Percentiles rank a stretch among this genome's conserved stretches.
These are phyloP conservation scores for Hormaphis cornu DNA, from an alignment of 1,140 invertebrate species.

Conservation along the genomic window DNA sequence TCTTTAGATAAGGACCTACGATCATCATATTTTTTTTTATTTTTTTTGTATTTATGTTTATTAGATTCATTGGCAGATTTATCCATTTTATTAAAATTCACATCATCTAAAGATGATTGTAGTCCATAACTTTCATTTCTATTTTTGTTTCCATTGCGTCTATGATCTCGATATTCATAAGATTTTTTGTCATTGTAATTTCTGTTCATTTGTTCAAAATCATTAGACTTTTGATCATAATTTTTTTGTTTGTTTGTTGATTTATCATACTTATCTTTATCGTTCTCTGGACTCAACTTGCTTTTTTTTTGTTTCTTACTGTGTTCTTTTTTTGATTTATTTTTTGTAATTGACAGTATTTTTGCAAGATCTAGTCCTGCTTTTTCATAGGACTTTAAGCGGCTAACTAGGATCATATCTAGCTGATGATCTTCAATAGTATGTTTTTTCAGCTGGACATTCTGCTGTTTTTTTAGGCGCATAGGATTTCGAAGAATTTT, in stretches of 20 bases:
- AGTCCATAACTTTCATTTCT: background rate
- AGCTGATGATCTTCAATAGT: slow-evolving; percentile 19
- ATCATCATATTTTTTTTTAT: background rate
- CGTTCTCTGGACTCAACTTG: background rate
- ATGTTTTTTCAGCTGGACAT: slow-evolving; percentile 50
- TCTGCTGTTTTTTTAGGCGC: slow-evolving; percentile 70
- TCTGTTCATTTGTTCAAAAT: background rate
- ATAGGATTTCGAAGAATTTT: slow-evolving; percentile 82
- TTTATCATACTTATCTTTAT: background rate
- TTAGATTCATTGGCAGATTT: background rate
- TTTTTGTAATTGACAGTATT: slow-evolving; percentile 17
- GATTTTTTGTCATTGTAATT: background rate
- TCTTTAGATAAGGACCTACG: background rate
- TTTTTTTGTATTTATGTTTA: background rate
- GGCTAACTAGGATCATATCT: slow-evolving; percentile 24
- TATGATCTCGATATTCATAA: background rate
- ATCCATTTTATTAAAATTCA: background rate
- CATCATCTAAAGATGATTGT: background rate
- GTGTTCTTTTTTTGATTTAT: slow-evolving; percentile 10
- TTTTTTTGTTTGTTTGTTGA: background rate
- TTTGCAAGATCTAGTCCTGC: slow-evolving; percentile 19
- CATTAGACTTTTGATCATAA: background rate
- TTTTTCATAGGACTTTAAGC: slow-evolving; percentile 19
- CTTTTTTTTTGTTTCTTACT: background rate
- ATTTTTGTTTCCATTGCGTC: background rate